Evolutionary conservation across 1,140 invertebrate genomes (phyloP), one percentile per base, ranked within the genome.

Genomic region (Ganaspis sp.): DNA sequence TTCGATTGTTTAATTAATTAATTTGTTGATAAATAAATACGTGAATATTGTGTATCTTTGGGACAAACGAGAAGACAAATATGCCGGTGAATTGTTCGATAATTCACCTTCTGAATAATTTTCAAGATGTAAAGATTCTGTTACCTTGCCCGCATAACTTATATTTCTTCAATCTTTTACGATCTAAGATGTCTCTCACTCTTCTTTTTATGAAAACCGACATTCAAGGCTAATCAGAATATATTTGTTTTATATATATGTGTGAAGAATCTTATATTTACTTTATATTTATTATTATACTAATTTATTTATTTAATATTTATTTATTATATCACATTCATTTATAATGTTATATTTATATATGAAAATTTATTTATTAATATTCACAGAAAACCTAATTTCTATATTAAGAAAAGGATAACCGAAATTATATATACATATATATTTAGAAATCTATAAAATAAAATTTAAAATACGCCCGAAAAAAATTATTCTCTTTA

Each of bases 61-160:
- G 45, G 17, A n/a, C 15, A 49, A 1, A 0, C n/a, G 8, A 49
- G 17, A n/a, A 49, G 45, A 49, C 4, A n/a, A 49, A 78, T 79
- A 87, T 89, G 87, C 75, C 82, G 87, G 87, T 80, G 80, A 87
- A 89, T 89, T 88, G 88, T 89, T 86, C 82, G 78, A 77, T 8
- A 49, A 17, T 49, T 49, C 17, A 49, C 12, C 45, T 49, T 49
- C 17, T 49, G 45, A 49, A 84, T 82, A 75, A 58, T 73, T 64
- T 72, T 85, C 72, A 74, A 75, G 76, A 82, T 70, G 73, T 74
- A 70, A 82, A 82, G 84, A 87, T 88, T 82, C 64, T 80, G 75
- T 88, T 87, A 87, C 86, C 69, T 70, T 76, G 76, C 85, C 86
- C 87, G 86, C 86, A 88, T 87, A 40, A 75, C 45, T 49, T 49